A percentile compares a stretch with the other conserved stretches of the same genome.
These are phyloP conservation scores for Vidua macroura DNA, from an alignment of 2,113 vertebrate species.

Conservation along the genomic window DNA sequence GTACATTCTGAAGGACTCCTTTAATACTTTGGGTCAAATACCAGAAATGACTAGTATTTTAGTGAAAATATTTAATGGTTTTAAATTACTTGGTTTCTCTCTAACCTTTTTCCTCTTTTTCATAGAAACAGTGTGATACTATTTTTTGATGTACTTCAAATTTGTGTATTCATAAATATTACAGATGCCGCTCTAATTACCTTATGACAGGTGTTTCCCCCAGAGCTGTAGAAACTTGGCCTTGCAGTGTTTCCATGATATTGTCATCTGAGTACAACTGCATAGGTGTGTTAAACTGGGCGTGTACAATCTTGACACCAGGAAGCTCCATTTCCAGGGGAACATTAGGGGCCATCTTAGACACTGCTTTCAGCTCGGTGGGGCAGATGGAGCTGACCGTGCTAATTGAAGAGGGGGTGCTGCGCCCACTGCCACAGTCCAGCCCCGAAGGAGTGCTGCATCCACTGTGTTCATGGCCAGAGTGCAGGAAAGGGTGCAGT, in stretches of 20 bases:
- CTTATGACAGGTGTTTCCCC: constrained; percentile 74
- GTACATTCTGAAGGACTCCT: not conserved
- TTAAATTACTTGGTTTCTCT: not conserved
- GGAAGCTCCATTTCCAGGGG: constrained; percentile 83
- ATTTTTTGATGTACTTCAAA: not conserved
- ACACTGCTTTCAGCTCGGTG: constrained; percentile 77
- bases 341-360: constrained; percentile 81
- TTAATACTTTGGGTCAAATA: not conserved
- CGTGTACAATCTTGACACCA: constrained; percentile 81
- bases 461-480: constrained; percentile 68
- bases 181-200: constrained; percentile 63
- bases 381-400: constrained; percentile 79
- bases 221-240: constrained; percentile 82
- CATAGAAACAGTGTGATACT: not conserved
- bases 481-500: not conserved
- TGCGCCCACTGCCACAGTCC: constrained; percentile 78
- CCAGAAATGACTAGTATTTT: not conserved
- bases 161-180: not conserved
- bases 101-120: not conserved
- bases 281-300: constrained; percentile 84
- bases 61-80: not conserved
- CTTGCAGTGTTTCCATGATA: constrained; percentile 82
- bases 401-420: constrained; percentile 77
- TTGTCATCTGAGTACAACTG: constrained; percentile 84
- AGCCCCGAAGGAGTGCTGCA: constrained; percentile 77